Evolutionary conservation across 92 coral and sea anemone species (phyloP).

Genomic region (Epizoanthus scotinus): DNA sequence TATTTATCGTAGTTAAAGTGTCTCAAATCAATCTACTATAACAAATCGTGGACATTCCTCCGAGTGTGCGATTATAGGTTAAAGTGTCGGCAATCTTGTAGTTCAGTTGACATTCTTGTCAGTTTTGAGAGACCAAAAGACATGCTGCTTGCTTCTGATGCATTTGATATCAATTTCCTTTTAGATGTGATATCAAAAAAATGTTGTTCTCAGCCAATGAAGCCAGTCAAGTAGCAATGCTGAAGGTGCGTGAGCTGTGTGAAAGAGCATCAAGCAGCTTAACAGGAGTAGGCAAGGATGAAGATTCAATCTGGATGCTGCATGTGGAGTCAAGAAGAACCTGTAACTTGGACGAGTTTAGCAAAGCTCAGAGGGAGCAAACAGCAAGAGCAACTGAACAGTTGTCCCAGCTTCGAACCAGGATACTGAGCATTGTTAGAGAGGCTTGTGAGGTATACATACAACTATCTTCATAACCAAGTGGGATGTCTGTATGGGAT

Average conservation of each 20-base stretch:
- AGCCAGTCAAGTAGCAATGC: slow-evolving; percentile 71
- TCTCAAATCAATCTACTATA: no score
- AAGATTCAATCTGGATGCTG: slow-evolving; percentile 68
- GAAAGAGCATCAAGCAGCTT: slow-evolving; percentile 93
- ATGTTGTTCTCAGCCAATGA: slow-evolving; percentile 65
- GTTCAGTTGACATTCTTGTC: not conserved
- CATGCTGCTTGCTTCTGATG: no score
- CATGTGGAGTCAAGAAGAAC: slow-evolving; percentile 51
- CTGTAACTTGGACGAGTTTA: slow-evolving; percentile 75
- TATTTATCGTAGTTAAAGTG: no score
- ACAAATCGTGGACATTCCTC: no score
- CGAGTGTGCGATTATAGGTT: no score
- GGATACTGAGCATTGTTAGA: slow-evolving; percentile 68
- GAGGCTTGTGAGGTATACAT: slow-evolving; percentile 86
- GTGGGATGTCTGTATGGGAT: no score
- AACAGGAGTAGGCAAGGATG: slow-evolving; percentile 71
- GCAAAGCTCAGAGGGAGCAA: slow-evolving; percentile 52
- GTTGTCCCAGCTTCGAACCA: slow-evolving; percentile 58
- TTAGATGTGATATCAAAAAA: slow-evolving; percentile 56
- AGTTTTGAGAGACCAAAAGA: not conserved
- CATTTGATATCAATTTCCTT: not conserved
- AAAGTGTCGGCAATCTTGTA: no score
- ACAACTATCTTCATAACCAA: no score
- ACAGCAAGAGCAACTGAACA: slow-evolving; percentile 67
- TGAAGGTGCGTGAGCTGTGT: slow-evolving; percentile 71